These are phyloP conservation scores for Theocolax elegans DNA, from an alignment of 1,140 invertebrate species.

Conservation along the genomic window DNA sequence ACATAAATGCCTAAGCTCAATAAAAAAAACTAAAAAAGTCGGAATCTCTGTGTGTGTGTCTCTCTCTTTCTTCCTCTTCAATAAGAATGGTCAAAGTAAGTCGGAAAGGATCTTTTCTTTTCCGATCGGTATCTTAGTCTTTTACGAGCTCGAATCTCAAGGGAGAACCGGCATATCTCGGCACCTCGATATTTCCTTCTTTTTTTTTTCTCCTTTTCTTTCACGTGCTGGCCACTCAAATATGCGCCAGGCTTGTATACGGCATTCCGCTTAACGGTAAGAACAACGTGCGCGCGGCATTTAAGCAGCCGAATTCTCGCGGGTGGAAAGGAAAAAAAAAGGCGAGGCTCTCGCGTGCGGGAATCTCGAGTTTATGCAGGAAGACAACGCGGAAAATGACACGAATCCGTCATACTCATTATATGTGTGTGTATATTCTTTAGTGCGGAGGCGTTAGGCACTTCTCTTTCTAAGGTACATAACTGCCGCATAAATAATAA, in stretches of 20 bases:
- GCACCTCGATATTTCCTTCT: background rate
- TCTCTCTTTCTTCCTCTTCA: background rate
- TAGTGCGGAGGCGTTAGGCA: background rate
- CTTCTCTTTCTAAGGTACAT: conserved; percentile 33
- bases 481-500: conserved; percentile 58
- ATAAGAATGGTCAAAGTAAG: conserved; percentile 29
- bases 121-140: conserved; percentile 11
- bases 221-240: conserved; percentile 23
- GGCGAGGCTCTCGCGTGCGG: conserved; percentile 33
- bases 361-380: conserved; percentile 43
- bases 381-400: conserved; percentile 51
- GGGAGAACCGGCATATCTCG: conserved; percentile 17
- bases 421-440: background rate
- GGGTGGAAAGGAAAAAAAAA: conserved; percentile 7
- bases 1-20: conserved; percentile 20
- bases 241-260: conserved; percentile 41
- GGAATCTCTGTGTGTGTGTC: too few species aligned
- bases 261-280: conserved; percentile 49
- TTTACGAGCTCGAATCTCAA: conserved; percentile 23
- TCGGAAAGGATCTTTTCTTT: conserved; percentile 24
- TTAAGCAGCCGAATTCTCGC: conserved; percentile 18
- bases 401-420: conserved; percentile 49
- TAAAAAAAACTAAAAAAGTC: conserved; percentile 8
- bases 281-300: conserved; percentile 42
- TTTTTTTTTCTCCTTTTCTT: conserved; percentile 4